Base-by-base conservation (phyloP, 2,113 vertebrate species). In the Pholis gunnellus region DNA sequence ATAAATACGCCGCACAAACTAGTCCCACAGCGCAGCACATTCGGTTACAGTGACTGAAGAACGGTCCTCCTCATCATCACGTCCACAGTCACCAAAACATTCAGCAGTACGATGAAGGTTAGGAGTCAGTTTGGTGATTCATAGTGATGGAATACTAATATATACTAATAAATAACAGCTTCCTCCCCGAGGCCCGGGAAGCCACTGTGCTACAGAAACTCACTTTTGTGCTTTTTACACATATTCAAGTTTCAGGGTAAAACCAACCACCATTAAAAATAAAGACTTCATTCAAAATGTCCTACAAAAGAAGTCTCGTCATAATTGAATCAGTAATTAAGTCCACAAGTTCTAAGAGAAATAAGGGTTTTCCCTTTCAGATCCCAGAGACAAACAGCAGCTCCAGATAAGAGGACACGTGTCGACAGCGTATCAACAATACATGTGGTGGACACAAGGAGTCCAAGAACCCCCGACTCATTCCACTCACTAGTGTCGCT, bases 41-140 rank as follows among this genome's bases (percentile, higher is more conserved):
- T 85, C 80, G 78, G 73, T 57, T 64, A 75, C 65, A 46, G 75
- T 18, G 48, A 78, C 78, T 46, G 86, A 61, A 7, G 7, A 6
- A 14, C 13, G 3, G 29, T 46, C 60, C 52, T 11, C 34, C 11
- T 61, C 27, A 52, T 74, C 9, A 9, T 34, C 31, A 83, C 66
- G 72, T 11, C 22, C 14, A 29, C 79, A 38, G 63, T 48, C 56
- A 9, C 65, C 3, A 29, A 67, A 34, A 76, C 63, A 60, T 57
- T 46, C 44, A 70, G 57, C 31, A 38, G 74, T 5, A 22, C 38
- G 48, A 40, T 86, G 82, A 87, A 86, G 83, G 83, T 57, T 72
- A 18, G 25, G 70, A 78, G 65, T 50, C 57, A 5, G 34, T 46
- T 5, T 5, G 9, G 29, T 17, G 20, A 34, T n/a, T 10, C 38